Evolutionary conservation across 92 coral and sea anemone genomes (phyloP), one percentile per base, ranked within the genome.

Genomic region (Palythoa caribaeorum): DNA sequence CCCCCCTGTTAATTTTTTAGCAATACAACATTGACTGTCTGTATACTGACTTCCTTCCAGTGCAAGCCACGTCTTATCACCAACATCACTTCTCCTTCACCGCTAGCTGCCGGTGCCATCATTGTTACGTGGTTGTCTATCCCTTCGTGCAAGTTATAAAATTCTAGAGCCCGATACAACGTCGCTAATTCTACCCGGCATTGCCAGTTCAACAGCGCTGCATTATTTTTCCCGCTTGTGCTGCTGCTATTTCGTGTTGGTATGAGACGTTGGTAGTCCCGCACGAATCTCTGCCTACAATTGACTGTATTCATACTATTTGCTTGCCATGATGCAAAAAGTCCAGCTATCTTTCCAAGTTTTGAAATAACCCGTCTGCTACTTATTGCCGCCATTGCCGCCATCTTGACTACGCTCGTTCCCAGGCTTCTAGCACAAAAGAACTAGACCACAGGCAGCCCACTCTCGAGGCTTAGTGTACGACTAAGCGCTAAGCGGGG

Each of bases 61-160:
- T 87, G 90, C 38, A 87, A 59, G 48, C 90, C 90, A 28, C 83
- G 84, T 40, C 55, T 76, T n/a, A 55, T 69, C 54, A 78, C 84
- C 62, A 87, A 53, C 90, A 87, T 87, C 21, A 87, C 86, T 19
- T 80, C 85, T 19, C 90, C 90, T 38, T 83, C 76, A 5, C 90
- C 90, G 66, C 76, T 83, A 5, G 90, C 90, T 40, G 90, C 84
- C 1, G 90, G 90, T 0, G 90, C 90, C 86, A 87, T 87, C 81
- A 87, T 59, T 47, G 85, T 87, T 86, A 69, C 83, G 12, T 87
- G 90, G 39, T 87, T 87, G 38, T 87, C 90, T 35, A 87, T 77
- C 38, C 85, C 90, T 59, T 77, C 84, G 68, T 78, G 65, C 36
- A 75, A 76, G 71, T 75, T 75, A 37, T 60, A 75, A 75, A 63